Base-by-base conservation (phyloP, 2,888 invertebrate species). In the Sepioteuthis lessoniana region DNA sequence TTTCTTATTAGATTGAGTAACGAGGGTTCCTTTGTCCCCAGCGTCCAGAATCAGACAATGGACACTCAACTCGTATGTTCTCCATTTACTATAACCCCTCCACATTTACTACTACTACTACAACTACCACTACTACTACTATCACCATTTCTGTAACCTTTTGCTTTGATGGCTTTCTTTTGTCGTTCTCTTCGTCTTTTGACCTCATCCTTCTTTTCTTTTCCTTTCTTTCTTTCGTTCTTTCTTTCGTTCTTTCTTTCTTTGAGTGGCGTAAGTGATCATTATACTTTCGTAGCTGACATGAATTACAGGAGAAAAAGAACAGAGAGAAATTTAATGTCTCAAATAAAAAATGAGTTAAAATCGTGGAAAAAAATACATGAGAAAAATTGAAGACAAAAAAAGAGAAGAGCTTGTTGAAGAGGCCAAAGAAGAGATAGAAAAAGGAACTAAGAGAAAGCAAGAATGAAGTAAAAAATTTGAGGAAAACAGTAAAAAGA, bases 21-120 rank as follows among this genome's bases (percentile, higher is more conserved):
- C 76, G 76, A 76, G 76, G 76, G 76, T 16, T n/a, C 76, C 76
- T 76, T 76, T 76, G 76, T 76, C 76, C 76, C 76, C n/a, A 76
- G 76, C 76, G 76, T n/a, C 76, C 76, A 76, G 16, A 76, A 16
- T n/a, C 76, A 76, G 76, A 76, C 76, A 76, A 76, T 76, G 35
- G 76, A 76, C 76, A 35, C 10, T 76, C 76, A n/a, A 35, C 76
- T 76, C n/a, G n/a, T 76, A 16, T 35, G 76, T 76, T 76, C 76
- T 19, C n/a, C 4, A 76, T 76, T 76, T 76, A 35, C 13, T n/a
- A 76, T n/a, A 76, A n/a, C 31, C 76, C 21, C n/a, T n/a, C n/a
- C n/a, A n/a, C n/a, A 76, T 35, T 1, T 76, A 5, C 4, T 76
- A 76, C 76, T 76, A 19, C 55, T 28, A 55, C 28, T 28, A 55